phyloP scores from a whole-genome alignment of 2,113 vertebrate genomes.

The Triplophysa dalaica region DNA sequence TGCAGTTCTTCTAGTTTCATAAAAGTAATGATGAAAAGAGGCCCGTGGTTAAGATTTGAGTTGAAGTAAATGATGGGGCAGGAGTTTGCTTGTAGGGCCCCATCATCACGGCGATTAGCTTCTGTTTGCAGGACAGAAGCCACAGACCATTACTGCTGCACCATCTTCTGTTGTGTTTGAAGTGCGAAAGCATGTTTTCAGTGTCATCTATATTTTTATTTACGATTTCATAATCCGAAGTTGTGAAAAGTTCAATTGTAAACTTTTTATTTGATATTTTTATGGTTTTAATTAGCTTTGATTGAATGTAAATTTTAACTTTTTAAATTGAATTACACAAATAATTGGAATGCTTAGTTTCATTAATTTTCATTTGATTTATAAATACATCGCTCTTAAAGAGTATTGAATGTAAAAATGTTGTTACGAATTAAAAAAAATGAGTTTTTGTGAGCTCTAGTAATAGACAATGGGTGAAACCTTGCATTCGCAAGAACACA shows the following conservation, averaged over 20 bases:
- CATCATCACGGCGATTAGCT: constrained; percentile 44
- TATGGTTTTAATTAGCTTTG: not conserved
- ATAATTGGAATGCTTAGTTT: no score
- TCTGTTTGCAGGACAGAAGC: constrained; percentile 44
- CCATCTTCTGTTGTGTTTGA: not conserved
- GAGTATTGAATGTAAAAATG: no score
- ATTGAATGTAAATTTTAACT: not conserved
- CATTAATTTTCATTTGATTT: no score
- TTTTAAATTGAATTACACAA: no score
- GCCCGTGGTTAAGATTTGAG: constrained; percentile 42
- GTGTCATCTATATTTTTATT: not conserved
- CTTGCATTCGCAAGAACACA: no score
- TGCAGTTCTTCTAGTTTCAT: constrained; percentile 74
- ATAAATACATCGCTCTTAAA: no score
- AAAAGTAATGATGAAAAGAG: constrained; percentile 65
- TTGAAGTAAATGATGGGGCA: constrained; percentile 46
- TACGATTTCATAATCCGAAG: not conserved
- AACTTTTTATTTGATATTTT: not conserved
- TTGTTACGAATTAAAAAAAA: no score
- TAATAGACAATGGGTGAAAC: no score
- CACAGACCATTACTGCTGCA: constrained; percentile 3
- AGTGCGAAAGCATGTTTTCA: not conserved
- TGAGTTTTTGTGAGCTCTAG: no score
- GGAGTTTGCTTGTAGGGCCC: constrained; percentile 33
- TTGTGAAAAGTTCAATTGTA: not conserved